These are phyloP conservation scores for Monoplex corrugatus DNA, from an alignment of 2,888 invertebrate species.

Conservation along the genomic window DNA sequence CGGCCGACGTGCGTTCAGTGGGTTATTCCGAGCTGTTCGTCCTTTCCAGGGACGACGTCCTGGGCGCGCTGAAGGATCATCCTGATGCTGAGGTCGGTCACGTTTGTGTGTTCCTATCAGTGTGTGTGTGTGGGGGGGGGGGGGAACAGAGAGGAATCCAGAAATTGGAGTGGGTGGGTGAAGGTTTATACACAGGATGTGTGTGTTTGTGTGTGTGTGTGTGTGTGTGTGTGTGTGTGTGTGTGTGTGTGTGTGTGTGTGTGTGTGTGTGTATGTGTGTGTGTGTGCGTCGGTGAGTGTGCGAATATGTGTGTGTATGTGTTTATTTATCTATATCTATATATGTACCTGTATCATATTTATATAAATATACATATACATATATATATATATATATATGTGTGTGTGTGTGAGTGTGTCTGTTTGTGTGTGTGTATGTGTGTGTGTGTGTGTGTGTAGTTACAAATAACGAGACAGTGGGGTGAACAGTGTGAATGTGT, in stretches of 20 bases:
- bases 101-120: neutral
- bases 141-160: no score
- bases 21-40: constrained; percentile 98
- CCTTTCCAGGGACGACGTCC: constrained; percentile 94
- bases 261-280: constrained; percentile 10
- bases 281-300: neutral
- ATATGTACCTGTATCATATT: neutral
- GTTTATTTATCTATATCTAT: neutral
- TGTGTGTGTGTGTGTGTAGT: neutral
- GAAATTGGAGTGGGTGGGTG: no score
- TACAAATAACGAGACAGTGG: neutral
- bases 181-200: neutral
- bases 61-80: constrained; percentile 97
- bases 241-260: constrained; percentile 22
- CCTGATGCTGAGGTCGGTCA: constrained; percentile 91
- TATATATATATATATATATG: neutral
- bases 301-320: neutral
- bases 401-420: neutral
- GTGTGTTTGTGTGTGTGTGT: neutral
- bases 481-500: constrained; percentile 21
- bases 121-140: no score
- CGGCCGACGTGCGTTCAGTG: constrained; percentile 97
- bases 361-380: neutral
- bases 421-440: neutral
- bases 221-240: constrained; percentile 16